phyloP scores from a whole-genome alignment of 2,797 vertebrate species.

The Oreonectes daqikongensis region DNA sequence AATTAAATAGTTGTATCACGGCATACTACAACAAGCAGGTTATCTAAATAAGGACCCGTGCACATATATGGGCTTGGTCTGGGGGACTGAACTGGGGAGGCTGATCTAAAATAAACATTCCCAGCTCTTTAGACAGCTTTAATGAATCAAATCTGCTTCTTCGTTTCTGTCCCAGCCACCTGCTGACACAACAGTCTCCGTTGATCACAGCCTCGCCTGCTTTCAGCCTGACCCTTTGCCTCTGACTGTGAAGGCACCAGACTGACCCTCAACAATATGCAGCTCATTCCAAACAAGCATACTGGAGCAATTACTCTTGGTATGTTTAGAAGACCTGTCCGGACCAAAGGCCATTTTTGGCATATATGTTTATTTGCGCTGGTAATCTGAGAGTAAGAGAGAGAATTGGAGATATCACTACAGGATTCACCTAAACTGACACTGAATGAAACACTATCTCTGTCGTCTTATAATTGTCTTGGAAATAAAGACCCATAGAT shows the following conservation, averaged over 20 bases:
- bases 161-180: background rate
- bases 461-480: slow-evolving; percentile 39
- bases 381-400: slow-evolving; percentile 1
- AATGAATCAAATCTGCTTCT: slow-evolving; percentile 15
- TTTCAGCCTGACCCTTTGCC: slow-evolving; percentile 56
- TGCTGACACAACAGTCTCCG: slow-evolving; percentile 7
- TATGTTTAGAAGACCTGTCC: slow-evolving; percentile 14
- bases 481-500: slow-evolving; percentile 42
- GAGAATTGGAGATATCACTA: too few relatives aligned
- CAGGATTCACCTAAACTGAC: slow-evolving; percentile 37
- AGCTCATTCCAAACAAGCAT: slow-evolving; percentile 30
- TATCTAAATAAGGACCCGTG: slow-evolving; percentile 8
- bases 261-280: slow-evolving; percentile 29
- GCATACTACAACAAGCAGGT: slow-evolving; percentile 8
- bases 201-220: slow-evolving; percentile 4
- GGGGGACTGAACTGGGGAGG: background rate
- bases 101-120: slow-evolving; percentile 16
- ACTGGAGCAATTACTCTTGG: slow-evolving; percentile 27
- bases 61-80: background rate
- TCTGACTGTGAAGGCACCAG: slow-evolving; percentile 6
- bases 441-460: slow-evolving; percentile 41
- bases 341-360: slow-evolving; percentile 22
- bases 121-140: background rate
- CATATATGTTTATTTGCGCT: slow-evolving; percentile 1
- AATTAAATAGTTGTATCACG: background rate